Evolutionary conservation across 1,140 invertebrate genomes (phyloP).

Genomic region (Euwallacea similis): DNA sequence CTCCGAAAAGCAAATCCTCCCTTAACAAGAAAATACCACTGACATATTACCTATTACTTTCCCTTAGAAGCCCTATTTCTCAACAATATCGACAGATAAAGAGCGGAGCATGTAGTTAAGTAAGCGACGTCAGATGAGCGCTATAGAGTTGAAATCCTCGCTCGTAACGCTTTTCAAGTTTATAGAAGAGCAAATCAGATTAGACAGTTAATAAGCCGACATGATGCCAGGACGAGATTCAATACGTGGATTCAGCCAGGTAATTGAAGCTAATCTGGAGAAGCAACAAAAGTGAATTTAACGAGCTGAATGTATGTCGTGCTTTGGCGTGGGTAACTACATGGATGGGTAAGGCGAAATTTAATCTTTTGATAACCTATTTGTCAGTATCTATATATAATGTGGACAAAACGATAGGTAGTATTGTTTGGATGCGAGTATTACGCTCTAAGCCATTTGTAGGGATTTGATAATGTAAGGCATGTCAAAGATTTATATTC

Average conservation of each 20-base stretch:
- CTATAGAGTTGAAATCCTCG: constrained; percentile 22
- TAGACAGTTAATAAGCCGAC: constrained; percentile 35
- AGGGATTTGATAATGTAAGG: too few species aligned
- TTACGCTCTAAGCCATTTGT: too few species aligned
- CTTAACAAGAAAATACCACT: constrained; percentile 17
- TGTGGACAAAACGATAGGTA: too few species aligned
- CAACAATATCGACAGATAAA: constrained; percentile 35
- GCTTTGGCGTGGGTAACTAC: too few species aligned
- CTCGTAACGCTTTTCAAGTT: constrained; percentile 34
- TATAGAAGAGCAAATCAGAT: constrained; percentile 35
- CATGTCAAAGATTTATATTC: too few species aligned
- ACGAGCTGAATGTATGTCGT: background rate
- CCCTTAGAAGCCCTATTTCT: constrained; percentile 27
- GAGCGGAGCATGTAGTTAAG: constrained; percentile 23
- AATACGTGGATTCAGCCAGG: constrained; percentile 32
- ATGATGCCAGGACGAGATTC: constrained; percentile 20
- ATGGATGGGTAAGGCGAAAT: too few species aligned
- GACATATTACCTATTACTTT: constrained; percentile 29
- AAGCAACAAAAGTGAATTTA: constrained; percentile 31
- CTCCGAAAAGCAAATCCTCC: too few species aligned
- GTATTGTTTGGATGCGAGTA: too few species aligned
- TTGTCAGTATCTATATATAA: too few species aligned
- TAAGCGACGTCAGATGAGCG: constrained; percentile 21
- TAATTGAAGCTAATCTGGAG: constrained; percentile 35
- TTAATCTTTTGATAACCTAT: too few species aligned